Evolutionary conservation across 2,113 vertebrate genomes (phyloP).

Genomic region (Labrus mixtus): DNA sequence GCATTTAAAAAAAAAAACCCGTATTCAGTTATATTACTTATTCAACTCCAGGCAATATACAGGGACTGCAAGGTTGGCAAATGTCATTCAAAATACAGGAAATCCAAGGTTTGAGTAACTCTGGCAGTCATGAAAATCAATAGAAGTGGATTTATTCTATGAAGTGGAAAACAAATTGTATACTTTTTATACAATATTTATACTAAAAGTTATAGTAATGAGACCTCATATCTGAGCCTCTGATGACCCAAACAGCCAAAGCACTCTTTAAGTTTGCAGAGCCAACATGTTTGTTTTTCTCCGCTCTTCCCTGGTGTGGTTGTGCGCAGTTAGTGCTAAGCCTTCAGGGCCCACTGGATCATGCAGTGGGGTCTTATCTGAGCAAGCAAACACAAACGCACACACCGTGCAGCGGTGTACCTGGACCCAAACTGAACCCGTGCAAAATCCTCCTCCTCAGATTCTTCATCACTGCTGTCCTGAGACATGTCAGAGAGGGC

Average conservation of each 20-base stretch:
- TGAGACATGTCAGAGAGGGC: conserved; percentile 94
- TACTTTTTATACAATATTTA: background rate
- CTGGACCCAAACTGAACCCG: conserved; percentile 99
- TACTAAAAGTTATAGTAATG: background rate
- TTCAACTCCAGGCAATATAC: no score
- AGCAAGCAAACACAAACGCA: conserved; percentile 67
- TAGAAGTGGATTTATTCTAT: background rate
- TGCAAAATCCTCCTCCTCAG: conserved; percentile 93
- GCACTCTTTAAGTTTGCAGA: background rate
- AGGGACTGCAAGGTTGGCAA: no score
- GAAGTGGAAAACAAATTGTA: background rate
- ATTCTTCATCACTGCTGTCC: conserved; percentile 94
- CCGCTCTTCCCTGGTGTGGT: conserved; percentile 26
- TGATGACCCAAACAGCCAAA: conserved; percentile 2
- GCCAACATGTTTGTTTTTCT: conserved; percentile 12
- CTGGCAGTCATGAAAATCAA: background rate
- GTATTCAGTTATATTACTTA: background rate
- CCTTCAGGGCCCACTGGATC: conserved; percentile 47
- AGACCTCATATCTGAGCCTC: background rate
- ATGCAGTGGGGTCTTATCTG: conserved; percentile 57
- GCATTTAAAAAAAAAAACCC: background rate
- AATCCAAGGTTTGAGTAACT: background rate
- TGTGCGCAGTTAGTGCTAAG: conserved; percentile 64
- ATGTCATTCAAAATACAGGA: background rate
- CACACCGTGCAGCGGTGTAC: conserved; percentile 87